Percentiles rank a stretch among this genome's conserved stretches.
Evolutionary conservation across 2,888 invertebrate genomes (phyloP).

Genomic region (Lamellibrachia satsuma): DNA sequence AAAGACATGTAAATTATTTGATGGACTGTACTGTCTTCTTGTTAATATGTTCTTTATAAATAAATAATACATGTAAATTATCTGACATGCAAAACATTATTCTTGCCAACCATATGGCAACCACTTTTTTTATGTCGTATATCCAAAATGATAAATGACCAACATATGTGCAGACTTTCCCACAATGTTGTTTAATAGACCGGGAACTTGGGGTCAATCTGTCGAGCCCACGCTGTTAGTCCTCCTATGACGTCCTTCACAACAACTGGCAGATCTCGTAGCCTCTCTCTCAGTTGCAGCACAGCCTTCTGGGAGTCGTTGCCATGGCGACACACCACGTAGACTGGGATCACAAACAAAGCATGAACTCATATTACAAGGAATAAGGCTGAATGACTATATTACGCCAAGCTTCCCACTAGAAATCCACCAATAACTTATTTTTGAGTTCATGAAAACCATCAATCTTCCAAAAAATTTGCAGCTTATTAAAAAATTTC

Average conservation of each 20-base stretch:
- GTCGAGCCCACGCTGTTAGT: slow-evolving; percentile 83
- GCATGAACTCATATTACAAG: neutral
- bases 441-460: neutral
- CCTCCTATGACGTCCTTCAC: slow-evolving; percentile 84
- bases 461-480: neutral
- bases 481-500: neutral
- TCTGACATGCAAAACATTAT: neutral
- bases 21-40: neutral
- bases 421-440: neutral
- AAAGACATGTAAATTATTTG: neutral
- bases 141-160: neutral
- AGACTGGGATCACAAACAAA: slow-evolving; percentile 70
- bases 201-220: slow-evolving; percentile 84
- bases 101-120: neutral
- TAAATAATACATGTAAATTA: neutral
- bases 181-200: slow-evolving; percentile 72
- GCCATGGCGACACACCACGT: slow-evolving; percentile 91
- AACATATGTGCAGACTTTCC: neutral
- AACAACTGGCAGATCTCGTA: slow-evolving; percentile 58
- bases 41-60: neutral
- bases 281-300: slow-evolving; percentile 68
- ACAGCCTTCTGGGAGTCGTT: slow-evolving; percentile 96
- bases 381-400: neutral
- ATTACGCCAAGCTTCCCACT: neutral
- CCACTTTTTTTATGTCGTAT: neutral